Base-by-base conservation (phyloP, 1,140 invertebrate genomes). In the Paraescarpia echinospica region DNA sequence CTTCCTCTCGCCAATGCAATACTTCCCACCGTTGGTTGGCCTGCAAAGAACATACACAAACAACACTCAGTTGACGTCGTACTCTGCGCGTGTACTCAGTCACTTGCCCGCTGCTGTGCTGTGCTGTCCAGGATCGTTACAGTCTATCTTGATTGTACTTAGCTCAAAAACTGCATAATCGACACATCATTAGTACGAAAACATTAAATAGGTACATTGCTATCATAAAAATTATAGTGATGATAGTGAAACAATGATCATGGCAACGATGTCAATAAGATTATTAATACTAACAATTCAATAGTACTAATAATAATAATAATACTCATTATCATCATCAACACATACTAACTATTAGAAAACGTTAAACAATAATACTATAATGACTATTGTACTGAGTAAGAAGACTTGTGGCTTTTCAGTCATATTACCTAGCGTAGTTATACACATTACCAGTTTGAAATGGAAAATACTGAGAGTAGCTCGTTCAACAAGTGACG, bases 1-100 rank as follows among this genome's bases (percentile, higher is more conserved):
- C 34, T 97, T 97, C 89, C 98, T 96, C 92, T 97, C 97, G 0
- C 98, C 98, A 0, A 97, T 96, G 95, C 98, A 99, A 95, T 98
- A 99, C 93, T 96, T 96, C n/a, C 97, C 97, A 33, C 97, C 96
- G 95, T 97, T 95, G 91, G 92, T 94, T 33, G 97, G 97, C 93
- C 96, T 97, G 93, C 35, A 18, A 31, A 18, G 89, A 90, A 34
- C 4, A 6, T 41, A 6, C 12, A 41, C 22, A 77, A 77, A 77
- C 59, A 77, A 77, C 14, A 77, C 4, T 31, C 22, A 77, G 59
- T 77, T 77, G 8, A 77, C 59, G 59, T 77, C 59, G 22, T 77
- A 27, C 59, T 77, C 18, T 31, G 59, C 1, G 12, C 18, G 59
- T 77, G 12, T 77, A 77, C 59, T 31, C 59, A 77, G 41, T 41